These are phyloP conservation scores for Anolis apletophallus DNA, from an alignment of 2,797 vertebrate genomes.

Conservation along the genomic window DNA sequence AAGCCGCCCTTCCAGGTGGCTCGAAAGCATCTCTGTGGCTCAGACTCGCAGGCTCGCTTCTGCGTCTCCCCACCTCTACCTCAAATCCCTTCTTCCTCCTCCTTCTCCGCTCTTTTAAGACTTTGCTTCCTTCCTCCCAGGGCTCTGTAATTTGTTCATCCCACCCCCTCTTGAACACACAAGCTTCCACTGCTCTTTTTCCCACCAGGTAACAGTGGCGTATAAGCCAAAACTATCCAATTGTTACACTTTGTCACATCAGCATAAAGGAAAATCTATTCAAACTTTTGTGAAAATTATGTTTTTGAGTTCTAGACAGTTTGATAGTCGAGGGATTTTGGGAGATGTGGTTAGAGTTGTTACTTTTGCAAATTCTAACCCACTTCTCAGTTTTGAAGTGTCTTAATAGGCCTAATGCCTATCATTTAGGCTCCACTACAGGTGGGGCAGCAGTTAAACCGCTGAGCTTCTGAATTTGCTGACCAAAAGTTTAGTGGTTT, in stretches of 20 bases:
- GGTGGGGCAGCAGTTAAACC: no score
- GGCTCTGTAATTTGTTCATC: slow-evolving; percentile 63
- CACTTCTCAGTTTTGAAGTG: not conserved
- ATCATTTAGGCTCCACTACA: not conserved
- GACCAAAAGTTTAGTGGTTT: no score
- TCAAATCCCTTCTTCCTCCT: slow-evolving; percentile 57
- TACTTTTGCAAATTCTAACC: not conserved
- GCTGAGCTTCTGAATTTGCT: no score
- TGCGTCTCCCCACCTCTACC: slow-evolving; percentile 67
- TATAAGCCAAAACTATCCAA: slow-evolving; percentile 5
- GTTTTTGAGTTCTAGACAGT: not conserved
- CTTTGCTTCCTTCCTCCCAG: slow-evolving; percentile 68
- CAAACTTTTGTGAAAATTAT: not conserved
- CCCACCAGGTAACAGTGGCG: not conserved
- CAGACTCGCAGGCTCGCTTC: slow-evolving; percentile 71
- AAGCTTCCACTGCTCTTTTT: not conserved
- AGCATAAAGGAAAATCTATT: not conserved
- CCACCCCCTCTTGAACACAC: not conserved
- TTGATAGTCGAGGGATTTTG: not conserved
- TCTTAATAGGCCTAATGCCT: not conserved
- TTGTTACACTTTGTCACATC: not conserved
- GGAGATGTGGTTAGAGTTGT: not conserved
- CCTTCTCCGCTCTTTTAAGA: slow-evolving; percentile 47
- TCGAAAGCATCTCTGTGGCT: slow-evolving; percentile 63
- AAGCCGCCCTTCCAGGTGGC: slow-evolving; percentile 69